A percentile compares a stretch with the other conserved stretches of the same genome.
phyloP scores from a whole-genome alignment of 2,888 invertebrate species.

The Strigamia transsilvanica region DNA sequence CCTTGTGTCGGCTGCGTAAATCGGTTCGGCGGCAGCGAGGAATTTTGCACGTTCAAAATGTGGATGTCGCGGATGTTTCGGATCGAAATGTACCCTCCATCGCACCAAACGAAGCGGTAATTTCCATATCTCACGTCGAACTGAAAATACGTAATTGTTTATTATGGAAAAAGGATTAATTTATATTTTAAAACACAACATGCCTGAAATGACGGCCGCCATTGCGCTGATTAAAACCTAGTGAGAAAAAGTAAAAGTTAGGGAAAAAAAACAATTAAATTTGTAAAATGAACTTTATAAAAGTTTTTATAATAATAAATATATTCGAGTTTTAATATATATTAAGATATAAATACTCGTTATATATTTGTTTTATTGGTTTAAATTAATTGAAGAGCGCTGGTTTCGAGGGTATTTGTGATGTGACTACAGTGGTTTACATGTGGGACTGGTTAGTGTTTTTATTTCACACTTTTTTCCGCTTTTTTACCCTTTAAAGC shows the following conservation, averaged over 20 bases:
- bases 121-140: neutral
- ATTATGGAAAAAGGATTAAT: neutral
- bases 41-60: conserved; percentile 5
- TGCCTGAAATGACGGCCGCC: neutral
- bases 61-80: neutral
- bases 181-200: neutral
- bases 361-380: no score
- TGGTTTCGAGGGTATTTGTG: neutral
- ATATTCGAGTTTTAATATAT: no score
- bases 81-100: neutral
- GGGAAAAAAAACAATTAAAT: neutral
- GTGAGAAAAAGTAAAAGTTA: neutral
- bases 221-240: neutral
- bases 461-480: neutral
- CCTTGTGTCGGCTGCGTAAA: neutral
- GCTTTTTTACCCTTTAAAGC: neutral
- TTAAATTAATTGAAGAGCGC: neutral
- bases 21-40: neutral
- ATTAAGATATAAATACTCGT: no score
- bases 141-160: neutral
- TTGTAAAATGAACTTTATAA: neutral
- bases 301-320: no score
- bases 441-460: conserved; percentile 3
- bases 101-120: neutral
- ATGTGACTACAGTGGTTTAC: neutral